Evolutionary conservation across 2,113 vertebrate genomes (phyloP).

Genomic region (Dasyurus viverrinus): DNA sequence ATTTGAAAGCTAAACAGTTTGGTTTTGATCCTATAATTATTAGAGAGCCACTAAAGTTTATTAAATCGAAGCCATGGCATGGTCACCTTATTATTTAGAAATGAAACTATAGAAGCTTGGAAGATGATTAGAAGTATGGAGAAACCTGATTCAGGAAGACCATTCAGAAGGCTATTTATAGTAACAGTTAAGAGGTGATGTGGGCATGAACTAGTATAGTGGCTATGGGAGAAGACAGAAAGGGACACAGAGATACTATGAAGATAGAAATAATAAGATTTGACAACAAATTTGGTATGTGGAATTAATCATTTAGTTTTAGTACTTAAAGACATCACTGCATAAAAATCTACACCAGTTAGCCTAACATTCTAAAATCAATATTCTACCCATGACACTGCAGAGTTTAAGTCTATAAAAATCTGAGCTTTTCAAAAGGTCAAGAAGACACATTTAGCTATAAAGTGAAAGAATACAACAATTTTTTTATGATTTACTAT

Average conservation of each 20-base stretch:
- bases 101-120: too few species aligned
- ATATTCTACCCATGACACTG: neutral
- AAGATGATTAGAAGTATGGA: too few species aligned
- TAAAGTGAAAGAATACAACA: neutral
- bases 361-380: neutral
- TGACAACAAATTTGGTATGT: neutral
- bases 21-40: too few species aligned
- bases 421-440: neutral
- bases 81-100: too few species aligned
- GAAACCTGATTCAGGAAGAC: neutral
- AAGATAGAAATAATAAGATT: neutral
- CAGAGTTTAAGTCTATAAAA: neutral
- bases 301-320: neutral
- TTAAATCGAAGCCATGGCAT: too few species aligned
- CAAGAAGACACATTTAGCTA: neutral
- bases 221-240: neutral
- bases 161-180: neutral
- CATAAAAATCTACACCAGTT: neutral
- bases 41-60: too few species aligned
- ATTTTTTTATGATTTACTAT: neutral
- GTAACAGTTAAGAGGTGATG: neutral
- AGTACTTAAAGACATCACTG: neutral
- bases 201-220: neutral
- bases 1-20: too few species aligned
- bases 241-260: neutral